Conservation (phyloP, 2,888 invertebrate species). For the Tinea trinotella region DNA sequence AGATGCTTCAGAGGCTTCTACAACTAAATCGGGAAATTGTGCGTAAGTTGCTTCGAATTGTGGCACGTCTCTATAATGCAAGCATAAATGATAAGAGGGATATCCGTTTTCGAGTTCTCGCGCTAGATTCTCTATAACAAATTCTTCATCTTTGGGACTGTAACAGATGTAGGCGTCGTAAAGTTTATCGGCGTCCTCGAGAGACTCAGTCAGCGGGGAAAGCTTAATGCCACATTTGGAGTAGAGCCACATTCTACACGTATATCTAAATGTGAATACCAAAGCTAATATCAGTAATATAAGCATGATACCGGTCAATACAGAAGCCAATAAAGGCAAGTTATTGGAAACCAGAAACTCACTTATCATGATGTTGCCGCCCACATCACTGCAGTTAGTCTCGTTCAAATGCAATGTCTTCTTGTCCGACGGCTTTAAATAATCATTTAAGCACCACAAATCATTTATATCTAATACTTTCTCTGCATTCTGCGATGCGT, state of each 20-base stretch:
- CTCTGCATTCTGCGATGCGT: conserved; percentile 84
- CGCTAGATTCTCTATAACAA: conserved; percentile 88
- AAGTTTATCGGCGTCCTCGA: conserved; percentile 87
- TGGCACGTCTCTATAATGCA: conserved; percentile 90
- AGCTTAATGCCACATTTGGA: conserved; percentile 89
- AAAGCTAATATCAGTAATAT: conserved; percentile 83
- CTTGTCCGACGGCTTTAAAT: conserved; percentile 76
- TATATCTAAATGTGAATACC: conserved; percentile 88
- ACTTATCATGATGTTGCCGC: conserved; percentile 84
- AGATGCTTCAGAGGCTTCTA: conserved; percentile 91
- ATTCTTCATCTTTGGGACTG: conserved; percentile 92
- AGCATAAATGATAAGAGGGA: conserved; percentile 85
- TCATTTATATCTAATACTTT: conserved; percentile 82
- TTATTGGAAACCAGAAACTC: conserved; percentile 87
- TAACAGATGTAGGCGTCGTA: conserved; percentile 96
- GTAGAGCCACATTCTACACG: conserved; percentile 90
- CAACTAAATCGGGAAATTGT: conserved; percentile 80
- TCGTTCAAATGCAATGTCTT: conserved; percentile 86
- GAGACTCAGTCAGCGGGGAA: conserved; percentile 78
- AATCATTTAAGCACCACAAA: conserved; percentile 83
- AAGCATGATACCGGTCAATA: conserved; percentile 82
- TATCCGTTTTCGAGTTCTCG: conserved; percentile 87
- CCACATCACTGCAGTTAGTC: conserved; percentile 88
- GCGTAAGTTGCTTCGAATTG: conserved; percentile 79
- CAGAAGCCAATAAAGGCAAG: conserved; percentile 85